Conservation (phyloP, 2,113 vertebrate genomes). For the Notechis scutatus region DNA sequence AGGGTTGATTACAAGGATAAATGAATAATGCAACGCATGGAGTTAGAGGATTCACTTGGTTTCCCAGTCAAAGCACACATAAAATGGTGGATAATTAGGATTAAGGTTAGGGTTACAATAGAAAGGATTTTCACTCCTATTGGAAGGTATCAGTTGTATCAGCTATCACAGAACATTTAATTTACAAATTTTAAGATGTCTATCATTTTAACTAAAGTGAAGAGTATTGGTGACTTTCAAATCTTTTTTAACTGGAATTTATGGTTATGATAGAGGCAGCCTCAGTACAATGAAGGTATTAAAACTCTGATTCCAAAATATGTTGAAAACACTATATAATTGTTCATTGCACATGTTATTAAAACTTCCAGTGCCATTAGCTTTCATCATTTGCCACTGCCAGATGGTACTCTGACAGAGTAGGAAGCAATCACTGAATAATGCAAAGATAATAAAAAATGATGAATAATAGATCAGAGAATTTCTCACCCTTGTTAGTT, state of each 20-base stretch:
- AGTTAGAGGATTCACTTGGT: background rate
- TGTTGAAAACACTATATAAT: background rate
- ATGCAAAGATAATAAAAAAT: background rate
- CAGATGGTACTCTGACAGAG: conserved; percentile 16
- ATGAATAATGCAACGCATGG: background rate
- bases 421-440: conserved; percentile 8
- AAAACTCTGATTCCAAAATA: background rate
- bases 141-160: background rate
- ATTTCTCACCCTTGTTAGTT: background rate
- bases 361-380: background rate
- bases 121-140: background rate
- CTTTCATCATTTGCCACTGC: conserved; percentile 2
- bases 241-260: background rate
- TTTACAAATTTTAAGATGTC: background rate
- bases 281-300: background rate
- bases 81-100: background rate
- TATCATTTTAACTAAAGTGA: background rate
- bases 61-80: background rate
- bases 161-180: background rate
- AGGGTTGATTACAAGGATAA: background rate
- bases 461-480: background rate
- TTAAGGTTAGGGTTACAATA: background rate
- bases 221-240: background rate
- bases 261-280: background rate
- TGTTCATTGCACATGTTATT: background rate